Evolutionary conservation across 2,797 vertebrate species (phyloP).

Genomic region (Pogonophryne albipinna): DNA sequence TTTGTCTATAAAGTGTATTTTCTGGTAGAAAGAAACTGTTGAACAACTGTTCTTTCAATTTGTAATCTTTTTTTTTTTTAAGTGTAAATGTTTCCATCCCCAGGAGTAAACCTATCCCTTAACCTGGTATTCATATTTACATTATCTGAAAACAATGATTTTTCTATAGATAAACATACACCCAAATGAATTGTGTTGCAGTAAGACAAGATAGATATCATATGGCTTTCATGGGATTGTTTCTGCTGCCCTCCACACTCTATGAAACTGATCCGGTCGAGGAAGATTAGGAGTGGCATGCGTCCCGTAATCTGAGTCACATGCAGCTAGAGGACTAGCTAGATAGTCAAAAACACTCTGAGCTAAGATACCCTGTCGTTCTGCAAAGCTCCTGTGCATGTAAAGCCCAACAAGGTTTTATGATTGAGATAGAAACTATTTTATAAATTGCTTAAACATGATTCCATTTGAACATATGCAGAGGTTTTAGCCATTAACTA

Average conservation of each 20-base stretch:
- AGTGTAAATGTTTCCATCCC: not conserved
- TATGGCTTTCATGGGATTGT: slow-evolving; percentile 55
- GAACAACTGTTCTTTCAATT: not conserved
- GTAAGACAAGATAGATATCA: slow-evolving; percentile 46
- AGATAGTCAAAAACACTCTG: slow-evolving; percentile 60
- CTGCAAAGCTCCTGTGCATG: not conserved
- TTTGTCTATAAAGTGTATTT: not conserved
- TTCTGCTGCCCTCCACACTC: slow-evolving; percentile 59
- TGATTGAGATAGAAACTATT: not conserved
- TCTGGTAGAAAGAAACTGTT: not conserved
- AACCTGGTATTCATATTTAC: not conserved
- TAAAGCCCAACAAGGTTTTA: not conserved
- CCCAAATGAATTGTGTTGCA: slow-evolving; percentile 10
- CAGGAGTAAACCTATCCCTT: not conserved
- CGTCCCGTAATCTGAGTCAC: slow-evolving; percentile 80
- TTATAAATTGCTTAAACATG: not conserved
- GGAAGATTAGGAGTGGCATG: slow-evolving; percentile 76
- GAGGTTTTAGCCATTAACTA: not conserved
- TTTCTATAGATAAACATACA: not conserved
- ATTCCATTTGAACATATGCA: not conserved
- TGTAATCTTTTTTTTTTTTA: not conserved
- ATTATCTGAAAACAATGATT: not conserved
- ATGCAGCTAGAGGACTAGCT: slow-evolving; percentile 68
- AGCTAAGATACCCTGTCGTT: slow-evolving; percentile 33
- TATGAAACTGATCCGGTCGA: slow-evolving; percentile 76